A percentile compares a stretch with the other conserved stretches of the same genome.
These are phyloP conservation scores for Laupala kohalensis DNA, from an alignment of 1,140 invertebrate genomes.

Conservation along the genomic window DNA sequence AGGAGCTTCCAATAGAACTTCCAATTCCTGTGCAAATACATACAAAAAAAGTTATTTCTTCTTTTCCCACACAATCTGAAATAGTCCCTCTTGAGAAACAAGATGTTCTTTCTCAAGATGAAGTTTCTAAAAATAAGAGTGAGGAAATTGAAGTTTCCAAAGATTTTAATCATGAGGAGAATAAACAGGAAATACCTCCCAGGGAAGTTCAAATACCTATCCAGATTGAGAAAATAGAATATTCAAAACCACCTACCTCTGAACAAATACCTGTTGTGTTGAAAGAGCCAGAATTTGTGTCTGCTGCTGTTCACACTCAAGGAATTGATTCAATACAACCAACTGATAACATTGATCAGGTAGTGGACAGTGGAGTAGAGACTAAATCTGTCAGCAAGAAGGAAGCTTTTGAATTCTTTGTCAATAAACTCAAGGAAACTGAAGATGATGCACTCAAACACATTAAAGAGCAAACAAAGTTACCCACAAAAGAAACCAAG, in stretches of 20 bases:
- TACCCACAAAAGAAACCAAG: background rate
- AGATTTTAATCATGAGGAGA: too few species aligned
- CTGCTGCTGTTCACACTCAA: too few species aligned
- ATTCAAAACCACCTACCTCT: background rate
- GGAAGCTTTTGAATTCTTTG: constrained; percentile 42
- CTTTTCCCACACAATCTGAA: background rate
- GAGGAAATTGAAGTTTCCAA: too few species aligned
- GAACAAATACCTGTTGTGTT: background rate
- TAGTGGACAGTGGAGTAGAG: constrained; percentile 28
- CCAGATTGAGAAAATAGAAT: background rate
- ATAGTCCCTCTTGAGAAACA: background rate
- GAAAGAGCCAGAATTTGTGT: too few species aligned
- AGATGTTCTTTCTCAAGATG: background rate
- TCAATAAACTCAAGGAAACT: constrained; percentile 36
- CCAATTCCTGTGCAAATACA: too few species aligned
- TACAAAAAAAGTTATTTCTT: too few species aligned
- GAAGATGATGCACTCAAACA: constrained; percentile 15
- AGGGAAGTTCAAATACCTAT: background rate
- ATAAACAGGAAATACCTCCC: too few species aligned
- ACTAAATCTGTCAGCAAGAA: constrained; percentile 33
- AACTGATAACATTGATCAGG: background rate
- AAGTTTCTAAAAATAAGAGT: background rate
- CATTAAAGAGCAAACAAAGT: background rate
- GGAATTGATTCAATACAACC: background rate
- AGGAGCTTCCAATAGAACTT: background rate